phyloP scores from a whole-genome alignment of 2,797 vertebrate species.

The Trichosurus vulpecula region DNA sequence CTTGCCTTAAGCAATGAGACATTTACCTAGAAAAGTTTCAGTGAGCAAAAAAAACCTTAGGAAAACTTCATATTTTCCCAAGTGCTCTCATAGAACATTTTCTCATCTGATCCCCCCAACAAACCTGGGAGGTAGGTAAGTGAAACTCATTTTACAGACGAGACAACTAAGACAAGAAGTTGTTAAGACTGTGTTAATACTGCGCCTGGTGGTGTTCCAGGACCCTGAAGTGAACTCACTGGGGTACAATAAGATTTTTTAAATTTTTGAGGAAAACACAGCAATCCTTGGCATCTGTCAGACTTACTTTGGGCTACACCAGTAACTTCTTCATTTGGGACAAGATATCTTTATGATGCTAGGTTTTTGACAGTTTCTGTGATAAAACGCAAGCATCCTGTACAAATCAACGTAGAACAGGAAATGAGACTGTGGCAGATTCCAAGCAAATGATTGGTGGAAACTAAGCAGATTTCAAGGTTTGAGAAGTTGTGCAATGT shows the following conservation, averaged over 20 bases:
- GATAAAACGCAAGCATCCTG: background rate
- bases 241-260: background rate
- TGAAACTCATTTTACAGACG: background rate
- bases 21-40: background rate
- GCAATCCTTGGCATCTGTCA: background rate
- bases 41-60: conserved; percentile 22
- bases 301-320: background rate
- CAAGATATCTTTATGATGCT: background rate
- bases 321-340: background rate
- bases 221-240: background rate
- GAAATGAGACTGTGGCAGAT: background rate
- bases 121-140: background rate
- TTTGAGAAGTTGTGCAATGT: background rate
- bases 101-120: background rate
- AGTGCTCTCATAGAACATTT: conserved; percentile 1
- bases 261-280: background rate
- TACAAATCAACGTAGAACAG: background rate
- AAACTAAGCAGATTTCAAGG: background rate
- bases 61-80: conserved; percentile 12
- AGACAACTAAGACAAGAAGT: background rate
- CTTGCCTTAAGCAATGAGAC: conserved; percentile 31
- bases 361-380: background rate
- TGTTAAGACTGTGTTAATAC: background rate
- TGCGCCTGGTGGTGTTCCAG: background rate
- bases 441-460: background rate